Conservation (phyloP, 2,113 vertebrate species). For the Taurulus bubalis region DNA sequence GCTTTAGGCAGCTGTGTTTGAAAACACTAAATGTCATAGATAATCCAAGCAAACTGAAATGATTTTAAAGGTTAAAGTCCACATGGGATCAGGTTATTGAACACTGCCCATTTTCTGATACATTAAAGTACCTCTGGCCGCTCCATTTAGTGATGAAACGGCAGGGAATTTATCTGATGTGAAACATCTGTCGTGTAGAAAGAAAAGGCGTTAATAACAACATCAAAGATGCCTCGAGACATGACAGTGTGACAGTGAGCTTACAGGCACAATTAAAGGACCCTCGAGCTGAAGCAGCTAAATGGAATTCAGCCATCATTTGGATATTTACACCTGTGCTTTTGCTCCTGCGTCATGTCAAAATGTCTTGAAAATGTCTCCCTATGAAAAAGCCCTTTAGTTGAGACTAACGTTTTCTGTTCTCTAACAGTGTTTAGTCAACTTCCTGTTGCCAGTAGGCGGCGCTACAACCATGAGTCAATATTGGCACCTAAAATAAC, state of each 20-base stretch:
- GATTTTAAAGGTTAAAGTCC: not conserved
- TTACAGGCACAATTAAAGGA: too few species aligned
- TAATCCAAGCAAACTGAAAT: not conserved
- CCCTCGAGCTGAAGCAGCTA: too few species aligned
- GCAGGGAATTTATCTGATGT: not conserved
- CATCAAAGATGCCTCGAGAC: not conserved
- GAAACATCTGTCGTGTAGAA: not conserved
- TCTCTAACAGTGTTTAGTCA: not conserved
- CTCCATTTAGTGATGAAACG: not conserved
- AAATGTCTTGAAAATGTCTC: not conserved
- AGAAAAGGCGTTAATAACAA: not conserved
- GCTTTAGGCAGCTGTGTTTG: slow-evolving; percentile 10
- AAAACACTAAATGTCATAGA: not conserved
- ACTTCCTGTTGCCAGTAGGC: not conserved
- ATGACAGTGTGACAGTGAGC: too few species aligned
- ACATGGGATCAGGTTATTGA: not conserved
- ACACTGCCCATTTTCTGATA: not conserved
- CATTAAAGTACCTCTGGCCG: not conserved
- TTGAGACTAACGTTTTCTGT: not conserved
- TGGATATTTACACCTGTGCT: not conserved
- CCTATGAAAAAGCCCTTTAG: not conserved
- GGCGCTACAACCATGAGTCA: not conserved
- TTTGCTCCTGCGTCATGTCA: not conserved
- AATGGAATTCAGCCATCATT: not conserved
- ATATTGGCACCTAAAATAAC: not conserved